Percentiles rank a stretch among this genome's conserved stretches.
These are phyloP conservation scores for Papilio polytes DNA, from an alignment of 1,140 invertebrate genomes.

Conservation along the genomic window DNA sequence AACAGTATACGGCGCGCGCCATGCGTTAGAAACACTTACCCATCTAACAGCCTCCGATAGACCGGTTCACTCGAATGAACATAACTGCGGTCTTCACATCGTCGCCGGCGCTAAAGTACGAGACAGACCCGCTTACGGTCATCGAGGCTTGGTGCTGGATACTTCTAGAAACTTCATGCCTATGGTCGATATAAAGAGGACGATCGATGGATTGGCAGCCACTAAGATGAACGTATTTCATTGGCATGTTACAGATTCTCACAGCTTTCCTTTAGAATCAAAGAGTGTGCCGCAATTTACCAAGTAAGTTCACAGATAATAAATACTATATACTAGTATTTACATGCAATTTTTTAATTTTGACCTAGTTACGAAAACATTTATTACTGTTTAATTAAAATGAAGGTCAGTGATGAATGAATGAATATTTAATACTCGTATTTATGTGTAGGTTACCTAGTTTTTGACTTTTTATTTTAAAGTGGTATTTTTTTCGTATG, in stretches of 20 bases:
- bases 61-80: constrained; percentile 52
- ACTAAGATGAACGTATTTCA: constrained; percentile 94
- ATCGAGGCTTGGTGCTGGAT: constrained; percentile 90
- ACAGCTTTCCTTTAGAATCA: constrained; percentile 93
- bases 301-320: constrained; percentile 70
- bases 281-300: constrained; percentile 90
- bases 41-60: constrained; percentile 86
- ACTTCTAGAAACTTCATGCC: constrained; percentile 91
- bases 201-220: constrained; percentile 91
- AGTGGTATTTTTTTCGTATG: too few species aligned
- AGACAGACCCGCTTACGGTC: constrained; percentile 89
- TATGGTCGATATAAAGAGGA: constrained; percentile 86
- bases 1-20: constrained; percentile 90
- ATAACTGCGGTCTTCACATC: constrained; percentile 63
- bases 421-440: too few species aligned
- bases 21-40: constrained; percentile 90
- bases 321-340: too few species aligned
- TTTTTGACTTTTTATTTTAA: too few species aligned
- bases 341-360: background rate
- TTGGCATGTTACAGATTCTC: constrained; percentile 94
- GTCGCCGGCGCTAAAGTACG: constrained; percentile 80
- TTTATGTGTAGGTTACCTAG: too few species aligned
- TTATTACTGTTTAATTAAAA: too few species aligned
- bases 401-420: too few species aligned
- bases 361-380: background rate